Percentiles rank a stretch among this genome's conserved stretches.
Evolutionary conservation across 2,113 vertebrate species (phyloP).

Genomic region (Eudyptes chrysolophus): DNA sequence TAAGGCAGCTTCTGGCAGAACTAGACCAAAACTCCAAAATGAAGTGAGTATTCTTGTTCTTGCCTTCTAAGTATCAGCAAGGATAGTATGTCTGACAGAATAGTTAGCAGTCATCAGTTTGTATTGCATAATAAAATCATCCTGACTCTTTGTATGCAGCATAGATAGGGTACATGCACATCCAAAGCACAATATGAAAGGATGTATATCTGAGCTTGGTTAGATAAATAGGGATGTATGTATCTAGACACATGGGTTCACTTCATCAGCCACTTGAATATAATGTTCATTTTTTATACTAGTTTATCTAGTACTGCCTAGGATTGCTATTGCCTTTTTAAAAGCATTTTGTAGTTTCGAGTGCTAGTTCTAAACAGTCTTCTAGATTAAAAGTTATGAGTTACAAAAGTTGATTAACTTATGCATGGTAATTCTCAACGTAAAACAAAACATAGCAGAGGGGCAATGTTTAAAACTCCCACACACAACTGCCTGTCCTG

Average conservation of each 20-base stretch:
- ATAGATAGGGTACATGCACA: neutral
- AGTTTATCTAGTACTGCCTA: neutral
- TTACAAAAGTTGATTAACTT: neutral
- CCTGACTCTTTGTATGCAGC: too few species aligned
- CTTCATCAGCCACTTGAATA: neutral
- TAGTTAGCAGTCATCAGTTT: neutral
- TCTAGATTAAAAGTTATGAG: neutral
- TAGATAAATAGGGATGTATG: neutral
- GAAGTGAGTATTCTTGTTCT: slow-evolving; percentile 74
- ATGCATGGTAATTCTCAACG: neutral
- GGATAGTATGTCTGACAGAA: neutral
- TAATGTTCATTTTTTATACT: neutral
- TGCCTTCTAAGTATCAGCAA: neutral
- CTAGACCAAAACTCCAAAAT: slow-evolving; percentile 73
- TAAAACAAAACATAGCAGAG: neutral
- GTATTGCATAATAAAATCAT: neutral
- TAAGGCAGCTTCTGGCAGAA: slow-evolving; percentile 56
- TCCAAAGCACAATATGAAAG: neutral
- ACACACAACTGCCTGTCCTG: neutral
- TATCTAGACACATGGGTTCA: rapidly evolving
- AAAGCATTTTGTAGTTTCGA: neutral
- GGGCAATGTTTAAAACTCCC: neutral
- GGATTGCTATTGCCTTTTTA: neutral
- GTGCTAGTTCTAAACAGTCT: neutral
- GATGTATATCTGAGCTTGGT: neutral